Conservation (phyloP, 2,113 vertebrate genomes). For the Callionymus lyra region DNA sequence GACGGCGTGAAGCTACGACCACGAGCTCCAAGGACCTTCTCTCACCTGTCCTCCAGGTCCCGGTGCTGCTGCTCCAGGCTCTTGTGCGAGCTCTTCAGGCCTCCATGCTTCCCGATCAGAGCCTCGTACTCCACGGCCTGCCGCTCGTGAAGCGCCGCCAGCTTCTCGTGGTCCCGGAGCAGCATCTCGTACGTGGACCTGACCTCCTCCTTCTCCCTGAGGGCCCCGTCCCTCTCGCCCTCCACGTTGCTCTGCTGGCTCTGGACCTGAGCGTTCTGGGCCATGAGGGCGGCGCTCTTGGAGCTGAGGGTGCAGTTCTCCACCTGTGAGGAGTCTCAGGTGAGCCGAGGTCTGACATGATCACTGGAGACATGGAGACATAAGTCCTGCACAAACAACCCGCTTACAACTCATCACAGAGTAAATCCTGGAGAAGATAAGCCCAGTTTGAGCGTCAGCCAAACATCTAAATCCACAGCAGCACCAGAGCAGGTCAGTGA, state of each 20-base stretch:
- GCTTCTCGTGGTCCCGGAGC: constrained; percentile 87
- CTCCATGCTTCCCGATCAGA: constrained; percentile 87
- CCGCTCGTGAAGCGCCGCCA: constrained; percentile 87
- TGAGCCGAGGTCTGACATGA: background rate
- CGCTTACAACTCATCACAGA: constrained; percentile 1
- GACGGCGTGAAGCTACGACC: background rate
- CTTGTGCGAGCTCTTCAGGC: constrained; percentile 83
- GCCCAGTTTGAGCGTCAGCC: constrained; percentile 31
- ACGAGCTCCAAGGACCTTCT: background rate
- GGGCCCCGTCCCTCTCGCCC: constrained; percentile 77
- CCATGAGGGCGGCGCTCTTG: constrained; percentile 83
- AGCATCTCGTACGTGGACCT: constrained; percentile 82
- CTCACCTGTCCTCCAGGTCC: constrained; percentile 89
- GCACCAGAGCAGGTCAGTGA: constrained; percentile 16
- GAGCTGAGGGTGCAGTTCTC: constrained; percentile 93
- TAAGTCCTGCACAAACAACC: background rate
- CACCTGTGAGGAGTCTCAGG: constrained; percentile 66
- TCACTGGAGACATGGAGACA: background rate
- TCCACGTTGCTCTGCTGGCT: constrained; percentile 85
- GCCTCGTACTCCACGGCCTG: constrained; percentile 87
- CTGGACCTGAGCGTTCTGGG: constrained; percentile 87
- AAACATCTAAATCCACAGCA: constrained; percentile 35
- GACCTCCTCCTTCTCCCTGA: constrained; percentile 85
- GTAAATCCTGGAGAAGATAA: constrained; percentile 30
- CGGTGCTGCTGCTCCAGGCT: constrained; percentile 89